phyloP scores from a whole-genome alignment of 2,113 vertebrate genomes.

The Entelurus aequoreus region DNA sequence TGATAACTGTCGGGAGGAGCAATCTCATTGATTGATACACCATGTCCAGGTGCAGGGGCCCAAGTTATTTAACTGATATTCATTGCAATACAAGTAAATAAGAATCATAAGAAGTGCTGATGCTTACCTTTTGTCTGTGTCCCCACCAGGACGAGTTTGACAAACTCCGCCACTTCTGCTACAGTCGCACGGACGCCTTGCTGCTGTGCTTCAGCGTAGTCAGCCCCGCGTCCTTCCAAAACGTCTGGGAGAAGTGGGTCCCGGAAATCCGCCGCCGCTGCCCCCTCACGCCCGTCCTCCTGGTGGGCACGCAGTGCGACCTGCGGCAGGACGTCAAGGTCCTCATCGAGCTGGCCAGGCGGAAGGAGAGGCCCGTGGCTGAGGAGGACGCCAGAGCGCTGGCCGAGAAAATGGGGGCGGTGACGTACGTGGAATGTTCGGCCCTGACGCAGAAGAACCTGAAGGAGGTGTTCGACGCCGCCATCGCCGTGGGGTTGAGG shows the following conservation, averaged over 20 bases:
- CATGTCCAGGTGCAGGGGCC: too few species aligned
- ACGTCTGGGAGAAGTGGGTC: constrained; percentile 79
- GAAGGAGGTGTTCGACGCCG: constrained; percentile 81
- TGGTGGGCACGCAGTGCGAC: constrained; percentile 82
- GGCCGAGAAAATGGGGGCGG: constrained; percentile 71
- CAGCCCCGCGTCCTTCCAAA: constrained; percentile 79
- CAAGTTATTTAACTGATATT: neutral
- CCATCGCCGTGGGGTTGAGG: constrained; percentile 74
- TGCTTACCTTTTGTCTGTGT: neutral
- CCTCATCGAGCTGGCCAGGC: constrained; percentile 73
- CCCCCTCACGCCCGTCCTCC: constrained; percentile 71
- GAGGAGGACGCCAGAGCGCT: constrained; percentile 68
- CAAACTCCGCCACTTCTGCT: constrained; percentile 81
- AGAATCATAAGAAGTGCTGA: neutral
- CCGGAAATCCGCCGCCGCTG: constrained; percentile 77
- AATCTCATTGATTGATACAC: neutral
- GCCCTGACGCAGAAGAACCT: constrained; percentile 82
- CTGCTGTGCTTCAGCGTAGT: constrained; percentile 85
- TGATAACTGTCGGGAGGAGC: neutral
- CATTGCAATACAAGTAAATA: too few species aligned
- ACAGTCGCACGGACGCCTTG: constrained; percentile 73
- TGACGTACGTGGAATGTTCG: constrained; percentile 79
- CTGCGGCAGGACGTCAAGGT: constrained; percentile 78
- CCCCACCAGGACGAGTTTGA: constrained; percentile 78
- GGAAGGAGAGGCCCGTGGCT: constrained; percentile 67